Evolutionary conservation across 53 echinoderm and acorn worm species (phyloP), one percentile per base, ranked within the genome.

Genomic region (Crossaster papposus): DNA sequence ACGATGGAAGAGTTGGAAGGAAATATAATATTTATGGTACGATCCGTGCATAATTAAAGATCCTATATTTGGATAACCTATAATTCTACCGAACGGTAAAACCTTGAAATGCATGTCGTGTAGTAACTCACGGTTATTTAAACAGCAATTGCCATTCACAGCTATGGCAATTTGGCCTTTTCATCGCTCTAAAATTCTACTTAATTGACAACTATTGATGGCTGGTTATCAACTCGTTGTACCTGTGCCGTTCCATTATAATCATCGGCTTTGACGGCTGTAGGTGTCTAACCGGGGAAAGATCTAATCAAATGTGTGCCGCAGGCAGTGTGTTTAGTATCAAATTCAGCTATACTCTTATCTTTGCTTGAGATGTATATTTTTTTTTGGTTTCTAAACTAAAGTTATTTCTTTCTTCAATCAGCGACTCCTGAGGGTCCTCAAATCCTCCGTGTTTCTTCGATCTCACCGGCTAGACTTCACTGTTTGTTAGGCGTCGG

Each of bases 311-410:
- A 10, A 28, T 11, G 28, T 26, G 4, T 23, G 68, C 68, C 68
- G 4, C 3, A 23, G 68, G 68, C 68, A 28, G 68, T 68, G 68
- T 68, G 68, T 68, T 68, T 68, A 68, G 68, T 68, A 68, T 68
- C 68, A 28, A 68, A 28, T 68, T 68, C 68, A 26, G 4, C n/a
- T 26, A 26, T 68, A 18, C 7, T 20, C 22, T 20, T 58, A 14
- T 28, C 68, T 68, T 26, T 26, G 68, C 68, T 68, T 26, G 7
- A n/a, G 10, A 68, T 18, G 68, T 68, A 11, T 3, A 10, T 5
- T 3, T 62, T 20, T 68, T 23, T 68, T 68, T 68, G n/a, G 68
- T 68, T 68, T 68, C 68, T 58, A 58, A 2, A 14, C 2, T 14
- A 58, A 17, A 14, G 2, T 58, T 58, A 0, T 58, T 58, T 58